A percentile compares a stretch with the other conserved stretches of the same genome.
These are phyloP conservation scores for Trichomycterus rosablanca DNA, from an alignment of 2,113 vertebrate genomes.

Conservation along the genomic window DNA sequence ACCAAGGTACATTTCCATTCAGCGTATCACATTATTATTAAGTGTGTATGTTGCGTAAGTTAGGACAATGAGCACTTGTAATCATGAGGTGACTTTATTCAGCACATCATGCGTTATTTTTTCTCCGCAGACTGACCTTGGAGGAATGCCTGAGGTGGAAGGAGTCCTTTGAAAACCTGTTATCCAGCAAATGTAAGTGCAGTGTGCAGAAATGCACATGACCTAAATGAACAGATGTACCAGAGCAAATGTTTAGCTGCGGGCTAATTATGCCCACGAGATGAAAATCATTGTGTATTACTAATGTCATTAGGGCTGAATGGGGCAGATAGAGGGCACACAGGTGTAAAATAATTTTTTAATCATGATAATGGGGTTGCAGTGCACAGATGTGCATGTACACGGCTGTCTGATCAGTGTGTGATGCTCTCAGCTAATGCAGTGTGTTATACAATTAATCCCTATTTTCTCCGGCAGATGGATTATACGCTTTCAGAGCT, in stretches of 20 bases:
- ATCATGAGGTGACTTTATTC: conserved; percentile 17
- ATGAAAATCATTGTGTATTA: no score
- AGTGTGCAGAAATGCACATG: not conserved
- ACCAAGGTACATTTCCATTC: conserved; percentile 48
- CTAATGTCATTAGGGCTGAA: not conserved
- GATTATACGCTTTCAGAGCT: conserved; percentile 81
- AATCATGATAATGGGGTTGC: conserved; percentile 16
- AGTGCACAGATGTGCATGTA: conserved; percentile 26
- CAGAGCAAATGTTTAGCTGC: not conserved
- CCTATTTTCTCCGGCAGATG: conserved; percentile 67
- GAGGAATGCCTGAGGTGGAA: conserved; percentile 83
- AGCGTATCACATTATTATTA: not conserved
- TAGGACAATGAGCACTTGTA: not conserved
- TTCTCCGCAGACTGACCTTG: conserved; percentile 68
- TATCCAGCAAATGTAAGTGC: conserved; percentile 89
- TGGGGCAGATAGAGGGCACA: not conserved
- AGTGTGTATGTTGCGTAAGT: not conserved
- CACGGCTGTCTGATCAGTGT: no score
- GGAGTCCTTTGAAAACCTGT: conserved; percentile 83
- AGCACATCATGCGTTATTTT: conserved; percentile 7
- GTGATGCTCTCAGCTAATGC: conserved; percentile 24
- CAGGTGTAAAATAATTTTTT: not conserved
- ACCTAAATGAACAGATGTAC: no score
- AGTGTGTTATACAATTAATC: conserved; percentile 36
- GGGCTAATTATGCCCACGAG: not conserved